Evolutionary conservation across 2,113 vertebrate genomes (phyloP), one percentile per base, ranked within the genome.

Genomic region (Scolopax mira): DNA sequence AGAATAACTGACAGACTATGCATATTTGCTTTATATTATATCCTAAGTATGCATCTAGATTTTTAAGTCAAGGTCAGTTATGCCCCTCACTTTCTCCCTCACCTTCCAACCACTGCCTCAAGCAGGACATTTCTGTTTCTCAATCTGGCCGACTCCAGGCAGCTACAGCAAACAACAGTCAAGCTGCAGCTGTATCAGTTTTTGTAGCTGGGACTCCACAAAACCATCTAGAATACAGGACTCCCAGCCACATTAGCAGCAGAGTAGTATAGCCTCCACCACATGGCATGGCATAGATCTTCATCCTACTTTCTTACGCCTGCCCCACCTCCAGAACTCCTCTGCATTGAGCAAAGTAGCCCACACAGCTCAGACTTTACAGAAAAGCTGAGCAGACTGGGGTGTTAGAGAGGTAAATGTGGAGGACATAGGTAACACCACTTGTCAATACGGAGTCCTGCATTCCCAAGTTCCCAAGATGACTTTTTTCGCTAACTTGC

Each of bases 231-330:
- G n/a, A 65, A n/a, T 3, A 25, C 19, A 55, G 13, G 31, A 49
- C 22, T 54, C 46, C 11, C 14, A n/a, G 49, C 21, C 33, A 70
- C 35, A 37, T 7, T 8, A 44, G 57, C 1, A 46, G 37, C 55
- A 61, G 11, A 81, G 49, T 44, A 73, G 46, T 42, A 54, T 1
- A 72, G 48, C 21, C 24, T 39, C 21, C n/a, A 82, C 19, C 33
- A 41, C 10, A 8, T 5, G 14, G 13, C 72, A 52, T 0, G 2
- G n/a, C 3, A 4, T 8, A 3, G 3, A 14, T 22, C 33, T 60
- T 37, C 30, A 55, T 1, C 19, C 17, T 37, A 5, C 39, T 46
- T 67, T 54, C 35, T 77, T 30, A 11, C 13, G 51, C 15, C 18
- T 72, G 64, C 13, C 11, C 22, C 3, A 2, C 25, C 33, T 46